Evolutionary conservation across 2,888 invertebrate genomes (phyloP), one percentile per base, ranked within the genome.

Genomic region (Cyaniris semiargus): DNA sequence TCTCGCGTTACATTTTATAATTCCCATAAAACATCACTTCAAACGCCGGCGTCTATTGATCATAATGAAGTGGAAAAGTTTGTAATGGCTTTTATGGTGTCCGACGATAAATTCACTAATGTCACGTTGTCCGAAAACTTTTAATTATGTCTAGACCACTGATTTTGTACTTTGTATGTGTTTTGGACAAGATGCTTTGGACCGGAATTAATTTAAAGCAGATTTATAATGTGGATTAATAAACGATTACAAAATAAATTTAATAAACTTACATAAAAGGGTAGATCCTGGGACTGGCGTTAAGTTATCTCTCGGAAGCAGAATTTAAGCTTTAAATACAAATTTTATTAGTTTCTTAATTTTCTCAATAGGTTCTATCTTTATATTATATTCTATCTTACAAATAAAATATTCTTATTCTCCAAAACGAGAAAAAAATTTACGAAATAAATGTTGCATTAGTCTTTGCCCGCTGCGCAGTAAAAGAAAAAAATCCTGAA

Each of bases 71-170:
- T 74, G 48, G 53, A 74, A 74, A 74, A 74, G 74, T 74, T 74
- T 74, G 48, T 74, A 74, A 74, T 74, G 74, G 53, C 74, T 48
- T 74, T 48, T 23, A 74, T 74, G 74, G 74, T 74, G 74, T 48
- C 72, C 10, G 27, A 53, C 74, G 27, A 74, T 74, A 74, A 75
- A 75, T 75, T 75, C 75, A 75, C 75, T 75, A 75, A 58, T 75
- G 75, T 75, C 75, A 56, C 75, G 75, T 75, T 58, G 75, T 58
- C 56, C 34, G 58, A 58, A 75, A 75, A 75, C 75, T 75, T 75
- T 75, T 75, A 75, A 75, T 75, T 75, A 75, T 75, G 75, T 75
- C 75, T 75, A 75, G 75, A 75, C 75, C 75, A 75, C 34, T 75
- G 75, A 75, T 75, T 34, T 58, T 75, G 60, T 75, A 75, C 58